These are phyloP conservation scores for Prunella strophiata DNA, from an alignment of 2,797 vertebrate genomes.

Conservation along the genomic window DNA sequence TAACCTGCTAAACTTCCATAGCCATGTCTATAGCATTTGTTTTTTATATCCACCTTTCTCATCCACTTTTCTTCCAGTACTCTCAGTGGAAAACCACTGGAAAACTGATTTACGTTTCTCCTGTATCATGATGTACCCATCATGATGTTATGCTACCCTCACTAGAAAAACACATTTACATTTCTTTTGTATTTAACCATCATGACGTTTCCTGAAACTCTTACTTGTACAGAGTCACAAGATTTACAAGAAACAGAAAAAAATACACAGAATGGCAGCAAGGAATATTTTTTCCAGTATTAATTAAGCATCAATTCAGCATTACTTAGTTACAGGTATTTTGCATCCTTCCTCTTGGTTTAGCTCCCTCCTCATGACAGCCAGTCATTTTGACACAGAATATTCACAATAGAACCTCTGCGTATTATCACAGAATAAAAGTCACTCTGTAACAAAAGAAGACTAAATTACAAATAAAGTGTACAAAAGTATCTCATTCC, in stretches of 20 bases:
- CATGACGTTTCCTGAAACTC: background rate
- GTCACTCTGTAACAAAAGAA: background rate
- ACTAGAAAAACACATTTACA: background rate
- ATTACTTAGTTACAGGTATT: background rate
- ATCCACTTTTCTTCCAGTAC: background rate
- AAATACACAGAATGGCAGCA: background rate
- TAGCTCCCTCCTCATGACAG: background rate
- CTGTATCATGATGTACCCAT: background rate
- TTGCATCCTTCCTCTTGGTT: background rate
- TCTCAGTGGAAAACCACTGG: background rate
- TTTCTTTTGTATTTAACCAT: background rate
- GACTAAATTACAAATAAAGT: background rate
- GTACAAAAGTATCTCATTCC: background rate
- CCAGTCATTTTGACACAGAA: background rate
- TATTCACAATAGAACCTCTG: background rate
- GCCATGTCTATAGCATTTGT: background rate
- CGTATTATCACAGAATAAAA: background rate
- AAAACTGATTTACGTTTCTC: background rate
- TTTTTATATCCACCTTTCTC: background rate
- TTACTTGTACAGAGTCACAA: background rate
- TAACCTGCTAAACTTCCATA: background rate
- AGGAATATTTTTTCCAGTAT: background rate
- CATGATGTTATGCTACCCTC: background rate
- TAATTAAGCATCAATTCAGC: background rate
- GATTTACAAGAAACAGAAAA: background rate